phyloP scores from a whole-genome alignment of 2,113 vertebrate genomes.

The Phrynosoma platyrhinos region DNA sequence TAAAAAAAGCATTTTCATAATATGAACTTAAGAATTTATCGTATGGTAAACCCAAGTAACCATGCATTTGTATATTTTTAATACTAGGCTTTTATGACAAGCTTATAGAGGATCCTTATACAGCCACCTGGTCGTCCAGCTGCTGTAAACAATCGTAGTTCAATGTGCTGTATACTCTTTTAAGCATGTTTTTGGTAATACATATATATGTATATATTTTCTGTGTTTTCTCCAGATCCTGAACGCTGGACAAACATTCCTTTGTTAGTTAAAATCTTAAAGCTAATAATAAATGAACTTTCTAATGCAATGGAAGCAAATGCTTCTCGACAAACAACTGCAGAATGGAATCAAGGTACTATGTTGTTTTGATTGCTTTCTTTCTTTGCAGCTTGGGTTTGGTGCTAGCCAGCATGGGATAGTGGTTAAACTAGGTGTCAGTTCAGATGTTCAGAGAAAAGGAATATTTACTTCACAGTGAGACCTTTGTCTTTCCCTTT shows the following conservation, averaged over 20 bases:
- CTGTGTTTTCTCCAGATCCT: constrained; percentile 82
- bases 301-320: constrained; percentile 95
- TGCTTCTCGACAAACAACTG: constrained; percentile 84
- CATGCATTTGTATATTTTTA: no score
- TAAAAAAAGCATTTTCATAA: no score
- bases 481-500: neutral
- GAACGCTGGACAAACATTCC: constrained; percentile 98
- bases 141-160: neutral
- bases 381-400: neutral
- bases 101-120: neutral
- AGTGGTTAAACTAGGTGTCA: no score
- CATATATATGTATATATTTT: neutral
- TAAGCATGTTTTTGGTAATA: neutral
- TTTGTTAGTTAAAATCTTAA: constrained; percentile 95
- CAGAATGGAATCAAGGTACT: constrained; percentile 92
- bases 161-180: neutral
- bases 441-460: neutral
- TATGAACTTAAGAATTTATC: no score
- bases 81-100: neutral
- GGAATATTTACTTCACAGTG: neutral
- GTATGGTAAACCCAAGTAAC: no score
- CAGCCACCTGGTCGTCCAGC: neutral
- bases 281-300: constrained; percentile 96
- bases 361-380: neutral
- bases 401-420: neutral